These are phyloP conservation scores for Scortum barcoo DNA, from an alignment of 2,113 vertebrate species.

Conservation along the genomic window DNA sequence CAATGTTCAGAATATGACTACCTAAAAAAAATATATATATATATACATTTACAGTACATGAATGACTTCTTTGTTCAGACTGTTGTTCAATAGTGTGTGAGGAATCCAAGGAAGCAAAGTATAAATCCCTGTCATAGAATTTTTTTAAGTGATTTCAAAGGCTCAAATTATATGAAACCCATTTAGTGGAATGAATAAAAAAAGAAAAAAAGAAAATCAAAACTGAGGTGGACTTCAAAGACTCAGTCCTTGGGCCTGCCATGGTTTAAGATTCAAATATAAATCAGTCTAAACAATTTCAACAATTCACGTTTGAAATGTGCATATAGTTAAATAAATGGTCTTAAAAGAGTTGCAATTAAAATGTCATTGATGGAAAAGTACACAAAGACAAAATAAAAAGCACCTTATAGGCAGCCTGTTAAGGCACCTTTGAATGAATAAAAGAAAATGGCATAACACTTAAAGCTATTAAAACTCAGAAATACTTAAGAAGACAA, in stretches of 20 bases:
- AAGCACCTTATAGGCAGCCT: not conserved
- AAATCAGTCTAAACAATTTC: not conserved
- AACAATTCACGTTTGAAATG: not conserved
- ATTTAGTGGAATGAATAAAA: conserved; percentile 7
- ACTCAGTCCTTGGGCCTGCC: not conserved
- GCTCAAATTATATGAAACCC: not conserved
- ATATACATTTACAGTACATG: not conserved
- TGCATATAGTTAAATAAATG: conserved; percentile 2
- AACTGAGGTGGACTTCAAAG: not conserved
- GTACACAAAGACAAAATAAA: not conserved
- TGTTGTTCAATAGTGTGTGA: not conserved
- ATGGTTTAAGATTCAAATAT: conserved; percentile 19
- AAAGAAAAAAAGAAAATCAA: not conserved
- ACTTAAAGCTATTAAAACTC: conserved; percentile 25
- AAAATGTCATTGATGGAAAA: conserved; percentile 7
- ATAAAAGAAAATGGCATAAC: not conserved
- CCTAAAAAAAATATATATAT: not conserved
- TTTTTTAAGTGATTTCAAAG: not conserved
- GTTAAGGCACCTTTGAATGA: not conserved
- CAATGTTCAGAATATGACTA: not conserved
- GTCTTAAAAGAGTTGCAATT: conserved; percentile 24
- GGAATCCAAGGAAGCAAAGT: not conserved
- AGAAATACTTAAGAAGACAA: not conserved
- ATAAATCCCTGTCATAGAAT: not conserved
- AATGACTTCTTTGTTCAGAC: not conserved